These are phyloP conservation scores for Drosophila neotestacea DNA, from an alignment of 2,888 invertebrate genomes.

Conservation along the genomic window DNA sequence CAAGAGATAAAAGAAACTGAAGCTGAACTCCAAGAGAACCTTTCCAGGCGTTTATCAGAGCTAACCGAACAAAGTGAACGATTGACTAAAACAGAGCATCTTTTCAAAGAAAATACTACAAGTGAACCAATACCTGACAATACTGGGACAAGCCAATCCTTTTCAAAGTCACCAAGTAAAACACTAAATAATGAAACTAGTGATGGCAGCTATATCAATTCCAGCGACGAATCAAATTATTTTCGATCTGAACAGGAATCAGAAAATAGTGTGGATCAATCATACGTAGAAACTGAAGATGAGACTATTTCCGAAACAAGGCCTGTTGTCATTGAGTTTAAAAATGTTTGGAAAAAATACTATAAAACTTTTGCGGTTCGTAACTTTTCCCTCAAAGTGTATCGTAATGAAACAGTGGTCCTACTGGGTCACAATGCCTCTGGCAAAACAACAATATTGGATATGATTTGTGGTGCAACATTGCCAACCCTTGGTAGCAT, in stretches of 20 bases:
- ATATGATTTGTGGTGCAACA: conserved; percentile 39
- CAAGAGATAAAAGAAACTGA: neutral
- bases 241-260: neutral
- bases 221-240: neutral
- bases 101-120: neutral
- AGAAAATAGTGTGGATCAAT: neutral
- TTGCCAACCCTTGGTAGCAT: conserved; percentile 39
- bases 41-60: neutral
- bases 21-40: neutral
- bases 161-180: too few species aligned
- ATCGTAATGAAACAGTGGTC: conserved; percentile 44
- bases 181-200: neutral
- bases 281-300: too few species aligned
- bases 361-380: conserved; percentile 25
- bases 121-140: neutral
- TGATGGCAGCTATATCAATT: neutral
- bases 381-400: conserved; percentile 39
- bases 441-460: conserved; percentile 53
- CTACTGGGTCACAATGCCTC: conserved; percentile 58
- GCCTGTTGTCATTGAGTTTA: conserved; percentile 42
- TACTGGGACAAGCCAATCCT: neutral
- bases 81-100: neutral
- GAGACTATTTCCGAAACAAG: neutral
- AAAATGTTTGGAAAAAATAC: conserved; percentile 48
- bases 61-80: neutral